Evolutionary conservation across 2,888 invertebrate species (phyloP), one percentile per base, ranked within the genome.

Genomic region (Campoletis raptor): DNA sequence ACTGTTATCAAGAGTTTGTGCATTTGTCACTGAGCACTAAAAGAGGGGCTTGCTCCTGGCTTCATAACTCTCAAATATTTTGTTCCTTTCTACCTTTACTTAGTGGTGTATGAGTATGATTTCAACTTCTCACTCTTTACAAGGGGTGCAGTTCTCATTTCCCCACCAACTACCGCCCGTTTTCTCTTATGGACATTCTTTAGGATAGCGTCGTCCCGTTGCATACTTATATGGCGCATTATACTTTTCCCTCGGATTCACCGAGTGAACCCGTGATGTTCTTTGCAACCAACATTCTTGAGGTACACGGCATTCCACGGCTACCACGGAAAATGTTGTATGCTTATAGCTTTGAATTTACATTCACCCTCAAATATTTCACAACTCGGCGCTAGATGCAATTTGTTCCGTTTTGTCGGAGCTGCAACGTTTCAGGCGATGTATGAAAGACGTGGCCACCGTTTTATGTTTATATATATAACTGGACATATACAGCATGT

Each of bases 21-120:
- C 91, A 92, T 92, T 92, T 92, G 92, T 92, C 92, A 92, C 91
- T 83, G 83, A 87, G 89, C 89, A 91, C 90, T 91, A 92, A 92
- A 91, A 91, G 90, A 90, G 92, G 91, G 90, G 89, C 90, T 90
- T 90, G 81, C 77, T 91, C 72, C 91, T 92, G 91, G 91, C 90
- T 91, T 90, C 92, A 92, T 91, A 92, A 92, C 90, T 92, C 92
- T 90, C 79, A 70, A 76, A 69, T 79, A 54, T 84, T 72, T 76
- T 74, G 37, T 81, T 77, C 67, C 57, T 67, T 48, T 12, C 15
- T 42, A 83, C 89, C 88, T 87, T 86, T 81, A 24, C 78, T 37
- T 36, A 70, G 36, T 42, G 45, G 54, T 37, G 54, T 74, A 42
- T 67, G n/a, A 76, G 70, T 76, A 80, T 80, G 82, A 85, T 85